Evolutionary conservation across 2,888 invertebrate species (phyloP).

Genomic region (Gymnocheta viridis): DNA sequence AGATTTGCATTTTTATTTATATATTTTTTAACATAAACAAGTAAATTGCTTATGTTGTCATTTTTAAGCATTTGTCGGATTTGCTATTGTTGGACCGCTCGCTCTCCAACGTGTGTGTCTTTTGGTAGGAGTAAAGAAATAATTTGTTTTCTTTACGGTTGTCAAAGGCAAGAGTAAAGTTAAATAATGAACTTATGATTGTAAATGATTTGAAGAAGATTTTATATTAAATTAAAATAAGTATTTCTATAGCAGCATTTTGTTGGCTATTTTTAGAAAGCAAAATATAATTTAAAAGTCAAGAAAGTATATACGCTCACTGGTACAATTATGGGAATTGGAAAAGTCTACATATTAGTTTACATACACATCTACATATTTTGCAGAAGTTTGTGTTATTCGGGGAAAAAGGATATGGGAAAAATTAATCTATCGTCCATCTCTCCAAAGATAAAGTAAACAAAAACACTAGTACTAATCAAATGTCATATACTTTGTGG

Average conservation of each 20-base stretch:
- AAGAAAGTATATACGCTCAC: too few relatives aligned
- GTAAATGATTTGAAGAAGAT: neutral
- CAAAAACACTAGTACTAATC: too few relatives aligned
- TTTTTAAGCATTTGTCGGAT: neutral
- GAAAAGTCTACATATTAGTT: too few relatives aligned
- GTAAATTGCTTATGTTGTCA: slow-evolving; percentile 26
- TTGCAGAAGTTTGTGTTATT: too few relatives aligned
- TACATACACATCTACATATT: too few relatives aligned
- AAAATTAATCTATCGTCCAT: too few relatives aligned
- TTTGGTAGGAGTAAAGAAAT: neutral
- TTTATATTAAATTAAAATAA: neutral
- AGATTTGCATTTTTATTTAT: slow-evolving; percentile 35
- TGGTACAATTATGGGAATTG: too few relatives aligned
- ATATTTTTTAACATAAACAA: neutral
- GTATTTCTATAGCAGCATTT: neutral
- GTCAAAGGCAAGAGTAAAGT: neutral
- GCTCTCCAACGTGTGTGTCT: neutral
- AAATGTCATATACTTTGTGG: too few relatives aligned
- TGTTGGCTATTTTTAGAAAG: neutral
- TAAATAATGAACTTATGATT: slow-evolving; percentile 18
- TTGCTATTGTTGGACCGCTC: neutral
- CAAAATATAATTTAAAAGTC: too few relatives aligned
- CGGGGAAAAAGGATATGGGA: too few relatives aligned
- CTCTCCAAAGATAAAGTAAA: too few relatives aligned
- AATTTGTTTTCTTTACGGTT: slow-evolving; percentile 6